These are phyloP conservation scores for Thunnus albacares DNA, from an alignment of 2,797 vertebrate genomes.

Conservation along the genomic window DNA sequence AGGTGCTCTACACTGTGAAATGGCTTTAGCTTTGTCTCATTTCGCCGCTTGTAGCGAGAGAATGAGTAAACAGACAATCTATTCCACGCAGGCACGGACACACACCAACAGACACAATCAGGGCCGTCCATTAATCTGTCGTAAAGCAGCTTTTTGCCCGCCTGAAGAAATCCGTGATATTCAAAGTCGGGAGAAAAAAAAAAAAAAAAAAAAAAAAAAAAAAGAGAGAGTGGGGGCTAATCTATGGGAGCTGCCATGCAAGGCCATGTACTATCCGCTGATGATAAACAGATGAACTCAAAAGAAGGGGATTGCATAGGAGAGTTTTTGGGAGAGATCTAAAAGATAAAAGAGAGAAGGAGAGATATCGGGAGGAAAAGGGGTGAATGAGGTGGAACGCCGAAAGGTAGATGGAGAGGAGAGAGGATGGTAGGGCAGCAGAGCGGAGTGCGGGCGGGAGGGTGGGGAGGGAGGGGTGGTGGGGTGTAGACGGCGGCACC, in stretches of 20 bases:
- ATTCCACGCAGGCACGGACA: conserved; percentile 51
- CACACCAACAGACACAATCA: conserved; percentile 66
- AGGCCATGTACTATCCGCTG: conserved; percentile 50
- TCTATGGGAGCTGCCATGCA: conserved; percentile 66
- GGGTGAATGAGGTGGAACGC: conserved; percentile 13
- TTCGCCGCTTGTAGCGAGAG: conserved; percentile 58
- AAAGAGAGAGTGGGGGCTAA: conserved; percentile 56
- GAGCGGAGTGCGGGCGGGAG: background rate
- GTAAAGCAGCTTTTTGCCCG: conserved; percentile 66
- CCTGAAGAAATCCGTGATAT: conserved; percentile 73
- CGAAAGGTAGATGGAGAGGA: conserved; percentile 17
- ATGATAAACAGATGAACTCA: conserved; percentile 52
- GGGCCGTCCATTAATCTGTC: conserved; percentile 69
- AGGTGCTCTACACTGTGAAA: conserved; percentile 79
- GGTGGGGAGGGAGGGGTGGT: background rate
- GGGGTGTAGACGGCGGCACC: conserved; percentile 34
- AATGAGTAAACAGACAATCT: conserved; percentile 75
- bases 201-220: conserved; percentile 24
- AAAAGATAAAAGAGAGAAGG: conserved; percentile 1
- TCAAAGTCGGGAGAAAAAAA: conserved; percentile 4
- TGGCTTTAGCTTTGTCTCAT: conserved; percentile 78
- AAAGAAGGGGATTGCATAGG: background rate
- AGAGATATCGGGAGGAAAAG: background rate
- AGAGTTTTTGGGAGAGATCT: background rate
- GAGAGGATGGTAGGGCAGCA: conserved; percentile 14